Conservation (phyloP, 2,888 invertebrate genomes). For the Chymomyza caudatula region DNA sequence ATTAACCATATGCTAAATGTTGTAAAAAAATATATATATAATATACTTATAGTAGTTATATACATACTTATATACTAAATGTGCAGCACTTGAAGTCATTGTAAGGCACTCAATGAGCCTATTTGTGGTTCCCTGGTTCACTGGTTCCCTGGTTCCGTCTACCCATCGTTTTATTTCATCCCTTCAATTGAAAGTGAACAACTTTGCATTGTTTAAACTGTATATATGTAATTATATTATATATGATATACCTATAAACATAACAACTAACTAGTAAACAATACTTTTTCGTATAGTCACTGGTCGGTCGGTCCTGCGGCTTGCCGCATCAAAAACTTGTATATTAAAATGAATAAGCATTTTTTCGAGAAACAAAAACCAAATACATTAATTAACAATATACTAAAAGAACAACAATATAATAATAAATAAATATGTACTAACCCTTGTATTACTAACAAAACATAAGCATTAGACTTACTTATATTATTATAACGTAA, state of each 20-base stretch:
- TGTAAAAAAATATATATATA: constrained; percentile 42
- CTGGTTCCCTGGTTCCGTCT: too few species aligned
- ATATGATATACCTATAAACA: constrained; percentile 12
- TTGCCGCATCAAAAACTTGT: constrained; percentile 11
- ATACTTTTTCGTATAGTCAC: constrained; percentile 24
- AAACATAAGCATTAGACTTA: constrained; percentile 56
- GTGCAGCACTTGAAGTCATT: constrained; percentile 22
- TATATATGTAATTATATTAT: constrained; percentile 60
- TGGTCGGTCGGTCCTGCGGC: constrained; percentile 11
- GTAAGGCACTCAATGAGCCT: not conserved
- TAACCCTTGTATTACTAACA: constrained; percentile 57
- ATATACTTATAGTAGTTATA: not conserved
- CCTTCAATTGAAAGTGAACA: constrained; percentile 26
- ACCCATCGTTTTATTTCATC: not conserved
- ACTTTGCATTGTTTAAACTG: constrained; percentile 43
- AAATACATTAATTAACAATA: too few species aligned
- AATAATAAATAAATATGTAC: constrained; percentile 28
- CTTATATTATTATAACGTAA: constrained; percentile 62
- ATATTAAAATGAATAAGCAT: not conserved
- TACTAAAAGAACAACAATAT: constrained; percentile 13
- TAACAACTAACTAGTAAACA: constrained; percentile 20
- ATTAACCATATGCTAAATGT: constrained; percentile 52
- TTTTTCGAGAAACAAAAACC: not conserved
- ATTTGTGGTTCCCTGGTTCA: not conserved
- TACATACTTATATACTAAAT: constrained; percentile 8